Conservation (phyloP, 2,888 invertebrate species). For the Onchidella celtica region DNA sequence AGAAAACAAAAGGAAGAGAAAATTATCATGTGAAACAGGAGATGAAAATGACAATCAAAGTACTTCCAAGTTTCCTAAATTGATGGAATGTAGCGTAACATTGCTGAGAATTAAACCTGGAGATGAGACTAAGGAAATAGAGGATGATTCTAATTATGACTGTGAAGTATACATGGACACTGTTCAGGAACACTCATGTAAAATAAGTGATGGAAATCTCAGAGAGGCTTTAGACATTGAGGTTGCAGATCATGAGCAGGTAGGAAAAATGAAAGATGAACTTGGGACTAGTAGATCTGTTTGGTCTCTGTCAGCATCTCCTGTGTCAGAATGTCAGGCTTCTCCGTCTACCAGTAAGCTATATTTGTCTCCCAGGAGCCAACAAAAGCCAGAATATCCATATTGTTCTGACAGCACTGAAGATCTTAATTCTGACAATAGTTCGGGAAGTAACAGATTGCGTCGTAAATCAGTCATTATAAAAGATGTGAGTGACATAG, state of each 20-base stretch:
- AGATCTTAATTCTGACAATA: neutral
- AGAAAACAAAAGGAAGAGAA: constrained; percentile 3
- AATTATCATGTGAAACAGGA: constrained; percentile 9
- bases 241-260: constrained; percentile 25
- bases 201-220: constrained; percentile 30
- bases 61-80: neutral
- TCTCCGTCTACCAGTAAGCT: neutral
- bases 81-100: constrained; percentile 12
- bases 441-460: neutral
- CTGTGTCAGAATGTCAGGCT: neutral
- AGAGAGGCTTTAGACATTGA: constrained; percentile 28
- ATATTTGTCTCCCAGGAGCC: too few relatives aligned
- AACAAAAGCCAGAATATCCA: neutral
- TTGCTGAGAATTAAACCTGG: neutral
- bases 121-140: neutral
- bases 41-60: constrained; percentile 8
- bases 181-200: neutral
- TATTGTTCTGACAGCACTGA: neutral
- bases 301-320: neutral
- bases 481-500: neutral
- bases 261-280: neutral
- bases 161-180: constrained; percentile 9
- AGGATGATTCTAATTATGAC: neutral
- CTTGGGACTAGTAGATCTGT: neutral
- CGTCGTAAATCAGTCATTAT: neutral